Evolutionary conservation across 1,140 invertebrate species (phyloP).

Genomic region (Metopolophium dirhodum): DNA sequence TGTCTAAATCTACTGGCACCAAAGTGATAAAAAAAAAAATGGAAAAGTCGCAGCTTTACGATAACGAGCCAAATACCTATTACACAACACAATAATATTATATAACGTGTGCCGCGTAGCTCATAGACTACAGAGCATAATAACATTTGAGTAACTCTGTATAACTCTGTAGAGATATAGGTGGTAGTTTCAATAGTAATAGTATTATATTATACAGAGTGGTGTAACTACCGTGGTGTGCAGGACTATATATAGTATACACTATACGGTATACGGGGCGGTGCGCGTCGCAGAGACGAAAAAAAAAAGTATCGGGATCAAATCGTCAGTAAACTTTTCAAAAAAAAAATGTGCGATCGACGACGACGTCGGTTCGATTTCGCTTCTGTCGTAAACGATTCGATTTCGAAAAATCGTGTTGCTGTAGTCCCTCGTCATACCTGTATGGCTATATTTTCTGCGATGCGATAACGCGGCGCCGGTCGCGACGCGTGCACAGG

Average conservation of each 20-base stretch:
- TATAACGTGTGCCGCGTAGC: background rate
- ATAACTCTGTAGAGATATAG: background rate
- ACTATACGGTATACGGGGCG: too few relatives aligned
- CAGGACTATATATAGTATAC: too few relatives aligned
- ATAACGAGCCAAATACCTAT: background rate
- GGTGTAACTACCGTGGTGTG: too few relatives aligned
- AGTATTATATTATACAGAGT: too few relatives aligned
- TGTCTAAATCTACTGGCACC: background rate
- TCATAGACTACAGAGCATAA: background rate
- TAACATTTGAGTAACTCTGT: background rate
- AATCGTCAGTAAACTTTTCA: too few relatives aligned
- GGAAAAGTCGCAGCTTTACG: background rate
- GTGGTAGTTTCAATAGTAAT: too few relatives aligned
- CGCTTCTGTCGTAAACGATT: background rate
- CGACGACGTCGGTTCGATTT: background rate
- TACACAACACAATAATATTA: background rate
- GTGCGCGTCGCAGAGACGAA: background rate
- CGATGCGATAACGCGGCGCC: background rate
- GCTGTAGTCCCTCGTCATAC: background rate
- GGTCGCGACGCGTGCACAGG: too few relatives aligned
- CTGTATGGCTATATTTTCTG: background rate
- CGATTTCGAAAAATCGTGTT: constrained; percentile 1
- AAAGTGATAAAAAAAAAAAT: background rate
- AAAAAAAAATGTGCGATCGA: background rate
- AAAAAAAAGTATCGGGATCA: background rate